A percentile compares a stretch with the other conserved stretches of the same genome.
These are phyloP conservation scores for Chaetura pelagica DNA, from an alignment of 2,113 vertebrate species.

Conservation along the genomic window DNA sequence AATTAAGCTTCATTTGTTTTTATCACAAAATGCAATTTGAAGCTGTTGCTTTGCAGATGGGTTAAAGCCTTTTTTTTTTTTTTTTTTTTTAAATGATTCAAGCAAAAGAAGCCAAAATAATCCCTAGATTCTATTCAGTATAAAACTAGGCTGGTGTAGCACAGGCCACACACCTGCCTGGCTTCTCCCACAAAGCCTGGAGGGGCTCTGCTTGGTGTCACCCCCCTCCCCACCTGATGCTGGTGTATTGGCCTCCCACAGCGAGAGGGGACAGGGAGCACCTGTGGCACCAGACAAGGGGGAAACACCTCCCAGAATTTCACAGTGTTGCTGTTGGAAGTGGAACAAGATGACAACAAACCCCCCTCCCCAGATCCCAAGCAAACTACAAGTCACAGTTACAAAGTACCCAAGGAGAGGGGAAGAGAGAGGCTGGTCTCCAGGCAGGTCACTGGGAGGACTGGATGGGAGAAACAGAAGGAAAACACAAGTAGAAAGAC, in stretches of 20 bases:
- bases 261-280: background rate
- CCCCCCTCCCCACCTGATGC: accelerated
- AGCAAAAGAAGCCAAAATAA: background rate
- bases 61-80: background rate
- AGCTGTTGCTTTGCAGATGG: constrained; percentile 37
- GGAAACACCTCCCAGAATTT: background rate
- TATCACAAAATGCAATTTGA: constrained; percentile 31
- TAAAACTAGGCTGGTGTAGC: background rate
- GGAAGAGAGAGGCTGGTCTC: background rate
- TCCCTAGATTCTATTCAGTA: background rate
- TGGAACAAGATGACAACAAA: background rate
- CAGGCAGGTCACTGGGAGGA: accelerated
- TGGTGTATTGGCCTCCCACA: background rate
- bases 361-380: background rate
- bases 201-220: background rate
- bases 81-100: background rate
- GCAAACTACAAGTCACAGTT: background rate
- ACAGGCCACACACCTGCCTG: background rate
- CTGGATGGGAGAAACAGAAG: background rate
- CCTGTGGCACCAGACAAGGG: background rate
- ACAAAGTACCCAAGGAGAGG: background rate
- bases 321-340: background rate
- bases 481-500: background rate
- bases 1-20: background rate
- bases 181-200: background rate